Evolutionary conservation across 37 sponge, comb jelly and placozoan species (phyloP), one percentile per base, ranked within the genome.

Genomic region (Haliclona indistincta): DNA sequence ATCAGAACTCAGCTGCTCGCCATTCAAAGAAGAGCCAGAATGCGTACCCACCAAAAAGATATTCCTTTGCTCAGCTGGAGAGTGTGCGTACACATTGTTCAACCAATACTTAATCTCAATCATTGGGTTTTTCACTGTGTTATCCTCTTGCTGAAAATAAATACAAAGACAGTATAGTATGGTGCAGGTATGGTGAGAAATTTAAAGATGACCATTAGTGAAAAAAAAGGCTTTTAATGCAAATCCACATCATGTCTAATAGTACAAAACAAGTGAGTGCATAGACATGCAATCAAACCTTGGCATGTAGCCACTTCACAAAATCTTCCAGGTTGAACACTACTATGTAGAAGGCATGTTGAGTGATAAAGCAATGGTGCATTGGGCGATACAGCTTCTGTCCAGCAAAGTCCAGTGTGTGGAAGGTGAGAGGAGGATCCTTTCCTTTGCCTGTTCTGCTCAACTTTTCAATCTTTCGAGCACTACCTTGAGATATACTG

Each of bases 291-390:
- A n/a, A n/a, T n/a, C n/a, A n/a, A n/a, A n/a, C n/a, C n/a, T n/a
- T n/a, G n/a, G n/a, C n/a, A n/a, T n/a, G n/a, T n/a, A 23, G 69
- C 23, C n/a, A 38, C 33, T 23, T 29, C n/a, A 32, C 25, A 64
- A 64, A 49, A 2, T 71, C 25, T 17, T 42, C 54, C 3, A 66
- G 6, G 58, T 88, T 82, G 68, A 69, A 82, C 1, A 82, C 83
- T 13, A 81, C 64, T 4, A 82, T 2, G 63, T 81, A 88, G 38
- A 88, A 42, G 26, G 88, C 63, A 35, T 79, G 71, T 20, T 75
- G 77, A 26, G 77, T 71, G 51, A 88, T 81, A 60, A 88, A 88
- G 74, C 88, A 88, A 36, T 81, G 88, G 39, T 88, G 88, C 88
- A 88, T 88, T 62, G 88, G 77, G 5, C 77, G 71, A 44, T 88